A percentile compares a stretch with the other conserved stretches of the same genome.
phyloP scores from a whole-genome alignment of 2,113 vertebrate genomes.

The Gobio gobio region DNA sequence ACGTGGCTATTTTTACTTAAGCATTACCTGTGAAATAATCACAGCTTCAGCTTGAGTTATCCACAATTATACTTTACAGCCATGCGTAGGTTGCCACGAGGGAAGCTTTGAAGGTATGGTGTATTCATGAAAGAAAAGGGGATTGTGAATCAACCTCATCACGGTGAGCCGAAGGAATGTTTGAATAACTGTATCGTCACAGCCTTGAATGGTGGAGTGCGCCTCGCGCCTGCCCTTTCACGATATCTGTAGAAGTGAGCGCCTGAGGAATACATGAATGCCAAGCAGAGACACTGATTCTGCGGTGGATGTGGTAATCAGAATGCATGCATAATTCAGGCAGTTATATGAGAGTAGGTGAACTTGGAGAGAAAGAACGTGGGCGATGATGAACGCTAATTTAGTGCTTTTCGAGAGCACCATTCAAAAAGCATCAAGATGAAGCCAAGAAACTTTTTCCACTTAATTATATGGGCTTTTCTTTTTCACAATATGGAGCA shows the following conservation, averaged over 20 bases:
- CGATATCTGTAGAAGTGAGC: slow-evolving; percentile 45
- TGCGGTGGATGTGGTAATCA: slow-evolving; percentile 50
- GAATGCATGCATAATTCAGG: slow-evolving; percentile 57
- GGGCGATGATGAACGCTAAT: slow-evolving; percentile 47
- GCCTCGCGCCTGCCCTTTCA: slow-evolving; percentile 46
- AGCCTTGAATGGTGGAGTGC: slow-evolving; percentile 36
- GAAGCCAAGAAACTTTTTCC: slow-evolving; percentile 25
- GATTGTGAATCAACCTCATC: slow-evolving; percentile 34
- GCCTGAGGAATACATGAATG: slow-evolving; percentile 49
- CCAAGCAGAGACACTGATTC: slow-evolving; percentile 44
- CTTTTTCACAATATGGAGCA: background rate
- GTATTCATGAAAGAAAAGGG: slow-evolving; percentile 11
- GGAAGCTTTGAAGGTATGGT: slow-evolving; percentile 18
- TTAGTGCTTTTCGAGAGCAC: slow-evolving; percentile 32
- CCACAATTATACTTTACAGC: background rate
- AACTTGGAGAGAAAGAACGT: slow-evolving; percentile 31
- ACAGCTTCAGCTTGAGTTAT: background rate
- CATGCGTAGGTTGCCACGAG: background rate
- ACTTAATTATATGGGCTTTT: slow-evolving; percentile 31
- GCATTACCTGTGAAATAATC: background rate
- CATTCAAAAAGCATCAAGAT: slow-evolving; percentile 4
- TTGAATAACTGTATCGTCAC: slow-evolving; percentile 29
- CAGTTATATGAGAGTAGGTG: slow-evolving; percentile 29
- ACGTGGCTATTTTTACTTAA: background rate
- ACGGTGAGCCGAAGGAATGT: slow-evolving; percentile 20